These are phyloP conservation scores for Cyphomyrus discorhynchus DNA, from an alignment of 2,113 vertebrate species.

Conservation along the genomic window DNA sequence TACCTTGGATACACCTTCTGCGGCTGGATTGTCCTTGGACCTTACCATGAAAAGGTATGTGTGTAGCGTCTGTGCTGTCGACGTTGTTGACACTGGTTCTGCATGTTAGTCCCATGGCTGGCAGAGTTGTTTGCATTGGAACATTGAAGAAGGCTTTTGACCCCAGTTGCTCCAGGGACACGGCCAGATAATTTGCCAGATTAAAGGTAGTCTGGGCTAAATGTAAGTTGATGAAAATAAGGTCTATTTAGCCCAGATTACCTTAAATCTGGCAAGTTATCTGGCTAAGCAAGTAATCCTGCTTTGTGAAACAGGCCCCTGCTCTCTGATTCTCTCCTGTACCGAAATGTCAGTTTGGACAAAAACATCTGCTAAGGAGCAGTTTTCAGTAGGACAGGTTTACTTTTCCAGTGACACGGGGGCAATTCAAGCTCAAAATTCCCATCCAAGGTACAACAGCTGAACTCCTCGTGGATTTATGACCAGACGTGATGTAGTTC, in stretches of 20 bases:
- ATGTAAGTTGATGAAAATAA: no score
- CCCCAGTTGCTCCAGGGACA: neutral
- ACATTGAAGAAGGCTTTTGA: neutral
- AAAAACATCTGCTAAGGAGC: neutral
- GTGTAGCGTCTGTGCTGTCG: neutral
- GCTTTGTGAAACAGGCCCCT: neutral
- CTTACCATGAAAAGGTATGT: conserved; percentile 88
- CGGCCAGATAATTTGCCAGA: neutral
- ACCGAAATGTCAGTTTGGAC: neutral
- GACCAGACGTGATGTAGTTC: neutral
- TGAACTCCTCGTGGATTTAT: neutral
- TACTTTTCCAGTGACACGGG: neutral
- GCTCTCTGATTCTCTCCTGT: neutral
- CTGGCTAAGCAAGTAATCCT: no score
- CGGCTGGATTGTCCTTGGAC: conserved; percentile 92
- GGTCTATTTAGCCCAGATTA: no score
- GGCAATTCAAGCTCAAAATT: neutral
- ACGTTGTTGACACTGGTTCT: neutral
- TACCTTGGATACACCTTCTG: conserved; percentile 96
- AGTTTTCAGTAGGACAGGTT: neutral
- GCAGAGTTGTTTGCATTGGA: neutral
- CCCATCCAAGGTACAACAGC: neutral
- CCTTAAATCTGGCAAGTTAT: no score
- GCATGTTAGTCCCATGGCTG: neutral
- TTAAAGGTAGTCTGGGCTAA: no score